Conservation (phyloP, 2,113 vertebrate genomes). For the Tor tambroides region DNA sequence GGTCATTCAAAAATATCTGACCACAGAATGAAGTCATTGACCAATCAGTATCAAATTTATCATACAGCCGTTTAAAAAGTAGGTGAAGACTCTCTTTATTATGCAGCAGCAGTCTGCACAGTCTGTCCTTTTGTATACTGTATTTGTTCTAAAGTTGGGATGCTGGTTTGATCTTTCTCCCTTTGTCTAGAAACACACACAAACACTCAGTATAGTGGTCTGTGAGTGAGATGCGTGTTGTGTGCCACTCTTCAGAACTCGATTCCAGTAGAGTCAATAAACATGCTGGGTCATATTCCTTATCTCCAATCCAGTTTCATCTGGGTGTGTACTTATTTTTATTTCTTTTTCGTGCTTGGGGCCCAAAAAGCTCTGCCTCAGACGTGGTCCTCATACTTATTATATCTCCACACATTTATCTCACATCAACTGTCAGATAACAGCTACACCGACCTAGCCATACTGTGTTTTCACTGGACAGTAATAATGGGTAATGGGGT, state of each 20-base stretch:
- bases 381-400: background rate
- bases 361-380: background rate
- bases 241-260: constrained; percentile 32
- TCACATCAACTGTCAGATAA: background rate
- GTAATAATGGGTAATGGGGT: background rate
- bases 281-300: constrained; percentile 44
- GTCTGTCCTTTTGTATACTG: background rate
- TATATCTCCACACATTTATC: background rate
- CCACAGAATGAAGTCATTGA: background rate
- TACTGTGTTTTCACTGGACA: background rate
- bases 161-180: constrained; percentile 1
- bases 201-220: background rate
- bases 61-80: background rate
- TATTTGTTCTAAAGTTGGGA: constrained; percentile 5
- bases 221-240: background rate
- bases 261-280: constrained; percentile 47
- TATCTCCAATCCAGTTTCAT: constrained; percentile 43
- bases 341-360: constrained; percentile 32
- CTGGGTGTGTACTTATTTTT: constrained; percentile 30
- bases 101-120: background rate
- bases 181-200: background rate
- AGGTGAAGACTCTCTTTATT: background rate
- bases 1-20: background rate
- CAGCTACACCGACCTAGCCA: background rate
- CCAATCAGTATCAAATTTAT: background rate